These are phyloP conservation scores for Colinus virginianus DNA, from an alignment of 2,113 vertebrate species.

Conservation along the genomic window DNA sequence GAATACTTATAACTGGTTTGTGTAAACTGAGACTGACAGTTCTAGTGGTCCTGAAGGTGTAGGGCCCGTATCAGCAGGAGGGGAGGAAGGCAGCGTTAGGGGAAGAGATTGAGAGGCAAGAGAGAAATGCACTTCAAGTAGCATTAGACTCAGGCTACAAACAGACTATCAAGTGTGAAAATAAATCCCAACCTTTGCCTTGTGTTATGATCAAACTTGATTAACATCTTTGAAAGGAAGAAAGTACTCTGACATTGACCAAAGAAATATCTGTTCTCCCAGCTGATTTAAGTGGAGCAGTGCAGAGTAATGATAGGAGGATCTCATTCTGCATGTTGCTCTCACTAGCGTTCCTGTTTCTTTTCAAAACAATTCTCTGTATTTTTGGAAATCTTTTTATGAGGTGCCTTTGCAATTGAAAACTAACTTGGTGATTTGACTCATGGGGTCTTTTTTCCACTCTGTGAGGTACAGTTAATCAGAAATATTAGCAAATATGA, in stretches of 20 bases:
- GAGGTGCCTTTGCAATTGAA: neutral
- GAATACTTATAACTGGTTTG: neutral
- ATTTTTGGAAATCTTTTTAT: neutral
- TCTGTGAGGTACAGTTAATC: neutral
- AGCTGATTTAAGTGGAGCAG: neutral
- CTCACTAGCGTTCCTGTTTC: neutral
- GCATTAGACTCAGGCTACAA: neutral
- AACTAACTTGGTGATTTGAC: conserved; percentile 19
- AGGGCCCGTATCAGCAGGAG: neutral
- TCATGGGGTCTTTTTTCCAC: neutral
- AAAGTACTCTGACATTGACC: neutral
- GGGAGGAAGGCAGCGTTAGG: neutral
- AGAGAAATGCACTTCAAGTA: neutral
- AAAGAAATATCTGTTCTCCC: neutral
- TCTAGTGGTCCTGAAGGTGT: neutral
- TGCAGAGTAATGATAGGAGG: neutral
- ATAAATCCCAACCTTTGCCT: neutral
- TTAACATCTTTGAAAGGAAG: neutral
- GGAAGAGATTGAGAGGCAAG: neutral
- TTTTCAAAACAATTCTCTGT: neutral
- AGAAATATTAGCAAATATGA: conserved; percentile 40
- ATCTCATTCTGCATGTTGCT: neutral
- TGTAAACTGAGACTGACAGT: neutral
- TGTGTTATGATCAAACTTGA: neutral
- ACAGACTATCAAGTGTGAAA: neutral